Base-by-base conservation (phyloP, 2,888 invertebrate genomes). In the Drosophila fulvimacula region DNA sequence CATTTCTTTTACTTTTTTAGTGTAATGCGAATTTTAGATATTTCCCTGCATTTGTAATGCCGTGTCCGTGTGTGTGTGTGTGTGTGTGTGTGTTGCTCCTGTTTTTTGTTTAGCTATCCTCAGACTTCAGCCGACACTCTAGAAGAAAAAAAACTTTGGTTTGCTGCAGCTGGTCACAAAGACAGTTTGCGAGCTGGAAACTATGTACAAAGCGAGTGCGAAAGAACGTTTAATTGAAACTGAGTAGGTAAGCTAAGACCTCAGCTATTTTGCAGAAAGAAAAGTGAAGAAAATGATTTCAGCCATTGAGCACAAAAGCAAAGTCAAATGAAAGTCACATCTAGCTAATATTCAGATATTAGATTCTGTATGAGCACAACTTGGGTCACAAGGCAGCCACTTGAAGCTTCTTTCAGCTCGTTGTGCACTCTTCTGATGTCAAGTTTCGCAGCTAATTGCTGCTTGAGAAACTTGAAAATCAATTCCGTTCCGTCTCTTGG, bases 371-470 rank as follows among this genome's bases (percentile, higher is more conserved):
- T 11, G 39, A 32, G 17, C 19, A 21, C 30, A 11, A 24, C 38
- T 19, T 46, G 13, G 21, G 5, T 44, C 17, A 52, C 3, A 41
- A 41, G 39, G 19, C 24, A 24, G 17, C 10, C 53, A 53, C 17
- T 53, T 27, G 24, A 65, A 34, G 51, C 48, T 11, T 19, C 36
- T 17, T 36, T 61, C 48, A 41, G 24, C 55, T 48, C 19, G 44
- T 60, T 49, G 46, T 60, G 52, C 24, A 13, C 13, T 24, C n/a
- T 15, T 27, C 21, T 49, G 32, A 15, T 15, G 30, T 13, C 48
- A 62, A 70, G 48, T 73, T 59, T 61, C 52, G 44, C 52, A 44
- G 62, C 88, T 82, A 82, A 88, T 88, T 82, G 85, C 76, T 64
- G 67, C 77, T 85, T 79, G 72, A 68, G 62, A 74, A 73, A 61